Percentiles rank a stretch among this genome's conserved stretches.
Evolutionary conservation across 2,888 invertebrate species (phyloP).

Genomic region (Scaptomyza parva): DNA sequence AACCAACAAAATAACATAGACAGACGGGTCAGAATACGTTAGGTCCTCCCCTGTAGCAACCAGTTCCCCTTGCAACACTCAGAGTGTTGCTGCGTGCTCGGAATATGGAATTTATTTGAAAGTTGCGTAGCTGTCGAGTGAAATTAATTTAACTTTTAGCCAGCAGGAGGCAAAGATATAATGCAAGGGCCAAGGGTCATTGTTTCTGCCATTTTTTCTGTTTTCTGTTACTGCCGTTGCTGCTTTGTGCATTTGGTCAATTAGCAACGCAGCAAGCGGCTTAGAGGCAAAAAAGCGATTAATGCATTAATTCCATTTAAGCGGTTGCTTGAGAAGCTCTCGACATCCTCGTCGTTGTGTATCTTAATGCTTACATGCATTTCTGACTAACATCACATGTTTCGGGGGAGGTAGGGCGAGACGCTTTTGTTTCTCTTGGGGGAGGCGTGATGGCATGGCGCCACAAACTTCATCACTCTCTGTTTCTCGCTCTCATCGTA

Average conservation of each 20-base stretch:
- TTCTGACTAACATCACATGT: constrained; percentile 6
- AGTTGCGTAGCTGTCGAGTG: constrained; percentile 66
- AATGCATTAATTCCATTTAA: constrained; percentile 66
- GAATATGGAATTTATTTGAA: constrained; percentile 78
- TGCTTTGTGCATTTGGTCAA: constrained; percentile 65
- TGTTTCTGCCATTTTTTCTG: neutral
- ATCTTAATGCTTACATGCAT: constrained; percentile 33
- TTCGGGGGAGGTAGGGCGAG: neutral
- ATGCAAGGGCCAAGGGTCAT: constrained; percentile 39
- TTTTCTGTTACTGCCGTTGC: constrained; percentile 23
- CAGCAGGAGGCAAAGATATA: neutral
- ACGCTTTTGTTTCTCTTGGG: neutral
- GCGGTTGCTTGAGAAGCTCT: constrained; percentile 16
- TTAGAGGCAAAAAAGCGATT: constrained; percentile 61
- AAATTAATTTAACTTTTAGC: constrained; percentile 71
- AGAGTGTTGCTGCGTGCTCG: constrained; percentile 55
- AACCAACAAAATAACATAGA: constrained; percentile 35
- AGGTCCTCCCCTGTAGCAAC: constrained; percentile 6
- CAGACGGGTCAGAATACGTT: neutral
- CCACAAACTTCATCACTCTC: neutral
- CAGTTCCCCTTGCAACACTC: constrained; percentile 10
- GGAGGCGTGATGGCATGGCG: neutral
- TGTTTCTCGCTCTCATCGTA: constrained; percentile 5
- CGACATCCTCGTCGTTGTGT: neutral
- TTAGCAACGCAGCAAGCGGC: constrained; percentile 61